These are phyloP conservation scores for Sminthurides aquaticus DNA, from an alignment of 2,888 invertebrate species.

Conservation along the genomic window DNA sequence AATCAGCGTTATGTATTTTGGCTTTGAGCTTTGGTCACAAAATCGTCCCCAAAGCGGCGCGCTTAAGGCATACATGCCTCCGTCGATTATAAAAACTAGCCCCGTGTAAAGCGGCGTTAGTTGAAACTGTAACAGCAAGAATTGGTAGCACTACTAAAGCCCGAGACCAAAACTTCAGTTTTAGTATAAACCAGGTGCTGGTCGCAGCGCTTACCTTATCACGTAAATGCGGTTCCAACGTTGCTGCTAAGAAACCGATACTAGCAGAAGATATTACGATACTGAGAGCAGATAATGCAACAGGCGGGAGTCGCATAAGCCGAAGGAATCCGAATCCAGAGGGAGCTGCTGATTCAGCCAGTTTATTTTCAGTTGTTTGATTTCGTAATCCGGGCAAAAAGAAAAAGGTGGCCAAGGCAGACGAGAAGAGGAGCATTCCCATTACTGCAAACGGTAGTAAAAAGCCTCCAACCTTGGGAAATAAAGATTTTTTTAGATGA, in stretches of 20 bases:
- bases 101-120: slow-evolving; percentile 44
- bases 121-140: slow-evolving; percentile 40
- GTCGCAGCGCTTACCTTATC: slow-evolving; percentile 45
- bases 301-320: slow-evolving; percentile 65
- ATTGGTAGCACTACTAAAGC: too few relatives aligned
- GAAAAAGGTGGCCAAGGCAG: slow-evolving; percentile 45
- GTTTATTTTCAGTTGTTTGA: background rate
- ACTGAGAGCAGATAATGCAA: slow-evolving; percentile 61
- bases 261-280: slow-evolving; percentile 71
- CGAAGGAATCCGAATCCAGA: slow-evolving; percentile 51
- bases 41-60: slow-evolving; percentile 67
- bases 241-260: slow-evolving; percentile 80
- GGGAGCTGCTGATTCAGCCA: background rate
- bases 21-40: slow-evolving; percentile 62
- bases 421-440: slow-evolving; percentile 46
- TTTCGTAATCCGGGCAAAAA: slow-evolving; percentile 45
- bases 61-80: slow-evolving; percentile 9
- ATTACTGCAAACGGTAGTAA: slow-evolving; percentile 48
- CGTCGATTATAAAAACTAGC: slow-evolving; percentile 61
- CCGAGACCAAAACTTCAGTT: too few relatives aligned
- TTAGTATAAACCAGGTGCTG: too few relatives aligned
- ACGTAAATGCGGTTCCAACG: slow-evolving; percentile 75
- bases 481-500: too few relatives aligned
- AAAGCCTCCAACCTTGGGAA: slow-evolving; percentile 46
- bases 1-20: slow-evolving; percentile 60